Evolutionary conservation across 1,140 invertebrate genomes (phyloP), one percentile per base, ranked within the genome.

Genomic region (Contarinia nasturtii): DNA sequence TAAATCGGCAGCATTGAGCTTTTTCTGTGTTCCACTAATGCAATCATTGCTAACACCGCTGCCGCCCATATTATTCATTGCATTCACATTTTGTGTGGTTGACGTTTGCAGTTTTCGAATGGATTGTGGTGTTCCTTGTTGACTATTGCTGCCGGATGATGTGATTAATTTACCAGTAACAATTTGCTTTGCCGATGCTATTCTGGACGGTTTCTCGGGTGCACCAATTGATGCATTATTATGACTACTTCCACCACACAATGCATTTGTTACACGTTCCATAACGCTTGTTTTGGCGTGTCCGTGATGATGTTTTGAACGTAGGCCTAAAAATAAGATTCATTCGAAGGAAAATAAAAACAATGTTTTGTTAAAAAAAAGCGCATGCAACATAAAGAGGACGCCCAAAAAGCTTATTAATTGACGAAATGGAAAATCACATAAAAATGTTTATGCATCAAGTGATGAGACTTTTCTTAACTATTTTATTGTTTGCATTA

Each of bases 191-290:
- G 36, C 40, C 18, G 7, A 11, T 51, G 2, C 53, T 55, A 50
- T 59, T 61, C 70, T 61, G 48, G 67, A 72, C 38, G 71, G 70
- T 27, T 27, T 73, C 49, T 73, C 71, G 22, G 70, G 69, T 12
- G 33, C 33, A 46, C 45, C 33, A 15, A 22, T 37, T 36, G 45
- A 53, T 49, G 44, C 19, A 50, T 19, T 54, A 50, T 53, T 57
- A 27, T 54, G 67, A 50, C 66, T 67, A 47, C 67, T 57, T 34
- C 72, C 71, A 1, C 83, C 82, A 60, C 83, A 86, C 36, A 87
- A 75, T 10, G 83, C 84, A 58, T 80, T 83, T 20, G 85, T 85
- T 22, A 86, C 82, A 47, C 84, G 74, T 64, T 87, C 83, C 72
- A 86, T 86, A 47, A 86, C 83, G 55, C 77, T 79, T 14, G 75